phyloP scores from a whole-genome alignment of 2,888 invertebrate genomes.

The Mythimna loreyi region DNA sequence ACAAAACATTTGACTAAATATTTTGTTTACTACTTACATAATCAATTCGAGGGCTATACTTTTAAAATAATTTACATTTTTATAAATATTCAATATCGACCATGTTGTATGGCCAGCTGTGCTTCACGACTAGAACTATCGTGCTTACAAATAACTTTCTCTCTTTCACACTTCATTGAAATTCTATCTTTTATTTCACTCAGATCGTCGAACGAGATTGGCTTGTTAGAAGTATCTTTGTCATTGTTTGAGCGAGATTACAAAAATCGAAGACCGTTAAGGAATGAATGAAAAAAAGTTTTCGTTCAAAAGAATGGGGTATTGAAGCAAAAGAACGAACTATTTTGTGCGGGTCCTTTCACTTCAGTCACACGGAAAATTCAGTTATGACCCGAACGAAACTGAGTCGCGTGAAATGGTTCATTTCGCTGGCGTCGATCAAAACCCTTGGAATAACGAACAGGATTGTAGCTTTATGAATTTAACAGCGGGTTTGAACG shows the following conservation, averaged over 20 bases:
- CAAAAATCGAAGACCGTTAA: conserved; percentile 16
- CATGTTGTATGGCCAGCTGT: conserved; percentile 66
- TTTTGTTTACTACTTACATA: conserved; percentile 81
- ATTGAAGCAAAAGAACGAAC: conserved; percentile 31
- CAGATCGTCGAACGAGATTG: conserved; percentile 39
- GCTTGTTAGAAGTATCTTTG: conserved; percentile 12
- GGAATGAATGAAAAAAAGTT: conserved; percentile 16
- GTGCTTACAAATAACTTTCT: conserved; percentile 69
- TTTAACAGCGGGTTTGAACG: conserved; percentile 40
- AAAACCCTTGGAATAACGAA: conserved; percentile 8
- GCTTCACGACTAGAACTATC: conserved; percentile 75
- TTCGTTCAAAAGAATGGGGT: conserved; percentile 29
- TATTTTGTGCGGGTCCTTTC: conserved; percentile 30
- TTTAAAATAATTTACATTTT: conserved; percentile 65
- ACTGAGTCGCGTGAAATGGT: conserved; percentile 30
- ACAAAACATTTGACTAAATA: conserved; percentile 85
- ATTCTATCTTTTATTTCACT: conserved; percentile 44
- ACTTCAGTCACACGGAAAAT: conserved; percentile 48
- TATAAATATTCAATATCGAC: conserved; percentile 68
- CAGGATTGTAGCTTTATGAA: conserved; percentile 25
- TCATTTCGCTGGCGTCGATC: conserved; percentile 32
- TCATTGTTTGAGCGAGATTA: conserved; percentile 28
- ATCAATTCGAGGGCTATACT: conserved; percentile 72
- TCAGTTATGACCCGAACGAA: conserved; percentile 33
- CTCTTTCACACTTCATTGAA: conserved; percentile 59